phyloP scores from a whole-genome alignment of 2,888 invertebrate genomes.

The Oxyteleia sp. region DNA sequence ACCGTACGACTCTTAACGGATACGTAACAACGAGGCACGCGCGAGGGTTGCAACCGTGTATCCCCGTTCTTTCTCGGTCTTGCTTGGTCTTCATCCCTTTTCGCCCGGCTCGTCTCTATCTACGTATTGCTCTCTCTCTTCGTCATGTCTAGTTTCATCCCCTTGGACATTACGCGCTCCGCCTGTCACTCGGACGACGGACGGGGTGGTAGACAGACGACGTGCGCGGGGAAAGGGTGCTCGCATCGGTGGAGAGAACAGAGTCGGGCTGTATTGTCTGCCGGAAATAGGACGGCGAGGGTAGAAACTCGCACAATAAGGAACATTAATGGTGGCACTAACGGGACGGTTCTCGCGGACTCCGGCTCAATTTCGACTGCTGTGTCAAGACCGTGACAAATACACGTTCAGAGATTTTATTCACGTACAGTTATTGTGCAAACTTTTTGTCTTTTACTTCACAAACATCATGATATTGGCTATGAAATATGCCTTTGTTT shows the following conservation, averaged over 20 bases:
- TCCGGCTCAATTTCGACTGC: constrained; percentile 57
- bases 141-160: constrained; percentile 77
- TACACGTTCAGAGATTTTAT: constrained; percentile 46
- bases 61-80: constrained; percentile 61
- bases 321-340: constrained; percentile 75
- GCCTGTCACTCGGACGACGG: constrained; percentile 72
- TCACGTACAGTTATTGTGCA: constrained; percentile 45
- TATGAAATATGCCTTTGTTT: constrained; percentile 49
- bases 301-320: constrained; percentile 72
- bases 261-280: constrained; percentile 77
- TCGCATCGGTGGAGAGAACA: constrained; percentile 53
- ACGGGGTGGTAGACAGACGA: constrained; percentile 69
- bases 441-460: constrained; percentile 48
- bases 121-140: constrained; percentile 47
- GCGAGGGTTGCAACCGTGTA: constrained; percentile 56
- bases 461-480: constrained; percentile 53
- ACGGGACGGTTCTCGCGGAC: constrained; percentile 70
- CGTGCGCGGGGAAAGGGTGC: constrained; percentile 63
- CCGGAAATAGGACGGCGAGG: constrained; percentile 79
- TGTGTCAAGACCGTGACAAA: constrained; percentile 70
- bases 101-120: constrained; percentile 41
- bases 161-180: constrained; percentile 76
- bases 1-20: constrained; percentile 71
- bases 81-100: constrained; percentile 55
- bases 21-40: constrained; percentile 67